Evolutionary conservation across 2,797 vertebrate genomes (phyloP), one percentile per base, ranked within the genome.

Genomic region (Sparidentex hasta): DNA sequence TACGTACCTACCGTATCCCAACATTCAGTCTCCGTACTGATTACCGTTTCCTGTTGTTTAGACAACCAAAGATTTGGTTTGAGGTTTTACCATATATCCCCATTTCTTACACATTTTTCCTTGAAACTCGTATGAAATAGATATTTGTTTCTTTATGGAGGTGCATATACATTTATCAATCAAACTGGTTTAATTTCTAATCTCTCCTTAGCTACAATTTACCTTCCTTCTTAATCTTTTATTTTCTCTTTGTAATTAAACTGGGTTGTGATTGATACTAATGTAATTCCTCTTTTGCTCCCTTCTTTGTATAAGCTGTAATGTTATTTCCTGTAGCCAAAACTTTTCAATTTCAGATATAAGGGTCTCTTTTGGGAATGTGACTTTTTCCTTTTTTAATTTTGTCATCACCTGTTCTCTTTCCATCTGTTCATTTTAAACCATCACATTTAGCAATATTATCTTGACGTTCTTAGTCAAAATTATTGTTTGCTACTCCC

Each of bases 351-450:
- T 63, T 76, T 71, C 21, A 2, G 67, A 29, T 21, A 71, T n/a
- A 7, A 76, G 72, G 0, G 57, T 71, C 57, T 75, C 66, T n/a
- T 71, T 62, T 0, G 61, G 13, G 14, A 78, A 62, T 18, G 56
- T 62, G 1, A 78, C 41, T 12, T 59, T 70, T 14, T 83, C 74
- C 2, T 70, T 78, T 18, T 71, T 70, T 4, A 74, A 7, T 63
- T 83, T 83, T 38, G 56, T 43, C 61, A 23, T 48, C 0, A 70
- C 50, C 27, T 7, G 56, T 16, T 55, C 17, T 20, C 33, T 65
- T 48, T 72, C 72, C 11, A 43, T 43, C 12, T 13, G 12, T 43
- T 43, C 11, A 43, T 33, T 33, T 33, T 7, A 33, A 33, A 33
- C 29, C 6, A 5, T 33, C 29, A 7, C 29, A 33, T 33, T 33